A percentile compares a stretch with the other conserved stretches of the same genome.
phyloP scores from a whole-genome alignment of 2,797 vertebrate genomes.

The Psittacula echo region DNA sequence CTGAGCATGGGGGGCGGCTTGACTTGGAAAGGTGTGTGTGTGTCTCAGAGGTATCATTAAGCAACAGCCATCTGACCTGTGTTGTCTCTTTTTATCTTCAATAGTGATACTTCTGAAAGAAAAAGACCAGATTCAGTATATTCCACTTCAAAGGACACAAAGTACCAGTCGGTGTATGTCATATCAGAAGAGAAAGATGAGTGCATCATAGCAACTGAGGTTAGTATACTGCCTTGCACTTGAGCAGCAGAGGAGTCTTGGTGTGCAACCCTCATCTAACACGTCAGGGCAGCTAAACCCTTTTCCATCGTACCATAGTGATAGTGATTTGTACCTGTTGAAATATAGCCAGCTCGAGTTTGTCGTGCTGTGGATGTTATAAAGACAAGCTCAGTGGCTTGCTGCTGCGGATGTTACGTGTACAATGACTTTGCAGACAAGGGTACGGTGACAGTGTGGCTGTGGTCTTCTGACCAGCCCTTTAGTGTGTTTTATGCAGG shows the following conservation, averaged over 20 bases:
- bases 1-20: neutral
- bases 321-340: neutral
- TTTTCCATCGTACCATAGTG: neutral
- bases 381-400: neutral
- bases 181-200: constrained; percentile 98
- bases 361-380: neutral
- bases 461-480: neutral
- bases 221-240: constrained; percentile 51
- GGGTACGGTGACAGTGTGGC: neutral
- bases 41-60: neutral
- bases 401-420: neutral
- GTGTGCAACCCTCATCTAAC: rapidly evolving
- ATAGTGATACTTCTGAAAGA: constrained; percentile 86
- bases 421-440: neutral
- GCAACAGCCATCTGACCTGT: neutral
- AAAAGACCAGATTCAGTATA: constrained; percentile 86
- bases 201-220: constrained; percentile 99
- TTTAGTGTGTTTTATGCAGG: neutral
- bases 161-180: constrained; percentile 98
- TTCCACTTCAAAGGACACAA: constrained; percentile 86
- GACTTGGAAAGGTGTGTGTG: neutral
- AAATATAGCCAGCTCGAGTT: neutral
- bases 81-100: constrained; percentile 40
- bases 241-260: neutral
- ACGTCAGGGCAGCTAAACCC: neutral